These are phyloP conservation scores for Stenurella melanura DNA, from an alignment of 2,888 invertebrate species.

Conservation along the genomic window DNA sequence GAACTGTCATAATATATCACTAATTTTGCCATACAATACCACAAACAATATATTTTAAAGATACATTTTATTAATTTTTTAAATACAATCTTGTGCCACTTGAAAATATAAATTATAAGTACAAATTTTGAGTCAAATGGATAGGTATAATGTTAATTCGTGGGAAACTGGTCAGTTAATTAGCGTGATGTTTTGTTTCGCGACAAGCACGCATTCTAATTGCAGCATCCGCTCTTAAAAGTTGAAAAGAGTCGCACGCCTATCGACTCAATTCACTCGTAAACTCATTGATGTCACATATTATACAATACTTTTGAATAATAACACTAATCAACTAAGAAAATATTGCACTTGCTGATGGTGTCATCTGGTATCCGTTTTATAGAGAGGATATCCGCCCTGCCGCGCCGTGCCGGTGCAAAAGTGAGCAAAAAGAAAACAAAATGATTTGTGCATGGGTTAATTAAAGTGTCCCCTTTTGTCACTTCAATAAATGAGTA, in stretches of 20 bases:
- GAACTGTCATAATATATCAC: too few relatives aligned
- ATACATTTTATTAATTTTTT: too few relatives aligned
- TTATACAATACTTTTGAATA: slow-evolving; percentile 46
- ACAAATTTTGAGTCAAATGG: too few relatives aligned
- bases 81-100: too few relatives aligned
- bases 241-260: slow-evolving; percentile 61
- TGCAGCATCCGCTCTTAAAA: slow-evolving; percentile 65
- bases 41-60: too few relatives aligned
- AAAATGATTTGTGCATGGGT: neutral
- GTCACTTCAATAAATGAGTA: neutral
- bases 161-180: slow-evolving; percentile 45
- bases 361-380: slow-evolving; percentile 48
- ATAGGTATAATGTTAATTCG: slow-evolving; percentile 1
- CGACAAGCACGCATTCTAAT: slow-evolving; percentile 65
- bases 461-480: slow-evolving; percentile 7
- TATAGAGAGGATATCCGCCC: slow-evolving; percentile 47
- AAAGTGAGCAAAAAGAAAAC: slow-evolving; percentile 28
- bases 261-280: slow-evolving; percentile 56
- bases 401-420: slow-evolving; percentile 36
- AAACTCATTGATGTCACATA: slow-evolving; percentile 39
- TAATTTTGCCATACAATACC: too few relatives aligned
- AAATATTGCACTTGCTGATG: slow-evolving; percentile 46
- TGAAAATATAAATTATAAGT: too few relatives aligned
- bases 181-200: slow-evolving; percentile 52
- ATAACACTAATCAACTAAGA: slow-evolving; percentile 50